Evolutionary conservation across 1,140 invertebrate genomes (phyloP).

Genomic region (Anthonomus grandis): DNA sequence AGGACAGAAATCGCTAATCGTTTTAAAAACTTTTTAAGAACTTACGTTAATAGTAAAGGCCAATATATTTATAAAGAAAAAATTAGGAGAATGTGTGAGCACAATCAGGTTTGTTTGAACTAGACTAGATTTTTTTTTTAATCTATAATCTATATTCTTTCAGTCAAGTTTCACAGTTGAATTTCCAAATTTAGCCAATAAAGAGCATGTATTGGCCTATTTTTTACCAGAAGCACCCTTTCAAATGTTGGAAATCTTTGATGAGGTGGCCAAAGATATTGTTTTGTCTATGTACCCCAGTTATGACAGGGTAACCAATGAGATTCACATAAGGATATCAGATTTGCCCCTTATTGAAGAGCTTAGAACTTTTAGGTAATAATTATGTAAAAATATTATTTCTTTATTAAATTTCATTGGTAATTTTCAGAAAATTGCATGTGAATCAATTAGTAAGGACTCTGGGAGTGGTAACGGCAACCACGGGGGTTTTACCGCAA

Average conservation of each 20-base stretch:
- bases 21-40: conserved; percentile 93
- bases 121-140: background rate
- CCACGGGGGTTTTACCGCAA: conserved; percentile 94
- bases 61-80: conserved; percentile 90
- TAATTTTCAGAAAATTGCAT: conserved; percentile 54
- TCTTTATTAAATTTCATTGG: conserved; percentile 4
- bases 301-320: conserved; percentile 89
- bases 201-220: conserved; percentile 91
- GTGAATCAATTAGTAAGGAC: conserved; percentile 94
- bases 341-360: conserved; percentile 96
- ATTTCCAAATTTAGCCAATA: conserved; percentile 84
- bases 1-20: conserved; percentile 94
- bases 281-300: conserved; percentile 94
- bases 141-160: conserved; percentile 19
- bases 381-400: too few species aligned
- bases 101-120: conserved; percentile 58
- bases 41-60: conserved; percentile 82
- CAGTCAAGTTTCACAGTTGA: conserved; percentile 90
- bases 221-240: conserved; percentile 96
- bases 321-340: conserved; percentile 92
- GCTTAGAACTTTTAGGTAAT: conserved; percentile 81
- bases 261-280: conserved; percentile 92
- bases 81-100: conserved; percentile 93
- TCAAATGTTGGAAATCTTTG: conserved; percentile 94
- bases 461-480: conserved; percentile 91